phyloP scores from a whole-genome alignment of 2,888 invertebrate genomes.

The Drosophila engyochracea region DNA sequence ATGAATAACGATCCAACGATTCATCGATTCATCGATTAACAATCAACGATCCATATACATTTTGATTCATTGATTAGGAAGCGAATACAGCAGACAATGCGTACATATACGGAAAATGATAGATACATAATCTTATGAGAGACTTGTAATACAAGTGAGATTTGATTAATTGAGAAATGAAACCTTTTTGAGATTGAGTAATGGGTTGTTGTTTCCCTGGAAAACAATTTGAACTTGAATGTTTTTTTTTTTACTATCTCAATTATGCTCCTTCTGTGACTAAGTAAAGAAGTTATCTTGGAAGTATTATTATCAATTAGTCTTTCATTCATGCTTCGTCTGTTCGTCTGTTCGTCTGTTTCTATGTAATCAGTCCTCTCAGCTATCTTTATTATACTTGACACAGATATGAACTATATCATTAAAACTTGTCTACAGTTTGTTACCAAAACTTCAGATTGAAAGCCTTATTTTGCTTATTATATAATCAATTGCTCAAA shows the following conservation, averaged over 20 bases:
- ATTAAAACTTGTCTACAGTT: background rate
- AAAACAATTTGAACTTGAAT: slow-evolving; percentile 26
- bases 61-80: slow-evolving; percentile 38
- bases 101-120: slow-evolving; percentile 19
- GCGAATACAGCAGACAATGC: background rate
- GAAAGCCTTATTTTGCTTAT: background rate
- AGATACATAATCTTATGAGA: slow-evolving; percentile 25
- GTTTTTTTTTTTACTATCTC: slow-evolving; percentile 4
- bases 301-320: background rate
- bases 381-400: background rate
- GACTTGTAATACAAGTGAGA: background rate
- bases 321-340: background rate
- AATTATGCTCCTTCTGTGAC: background rate
- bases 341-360: background rate
- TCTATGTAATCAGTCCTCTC: background rate
- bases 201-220: background rate
- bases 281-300: background rate
- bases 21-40: background rate
- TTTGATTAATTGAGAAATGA: background rate
- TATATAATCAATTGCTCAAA: no score
- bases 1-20: slow-evolving; percentile 16
- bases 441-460: background rate
- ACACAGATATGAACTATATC: background rate
- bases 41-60: slow-evolving; percentile 16
- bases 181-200: background rate